Percentiles rank a stretch among this genome's conserved stretches.
phyloP scores from a whole-genome alignment of 2,888 invertebrate genomes.

The Seira sanloemensis region DNA sequence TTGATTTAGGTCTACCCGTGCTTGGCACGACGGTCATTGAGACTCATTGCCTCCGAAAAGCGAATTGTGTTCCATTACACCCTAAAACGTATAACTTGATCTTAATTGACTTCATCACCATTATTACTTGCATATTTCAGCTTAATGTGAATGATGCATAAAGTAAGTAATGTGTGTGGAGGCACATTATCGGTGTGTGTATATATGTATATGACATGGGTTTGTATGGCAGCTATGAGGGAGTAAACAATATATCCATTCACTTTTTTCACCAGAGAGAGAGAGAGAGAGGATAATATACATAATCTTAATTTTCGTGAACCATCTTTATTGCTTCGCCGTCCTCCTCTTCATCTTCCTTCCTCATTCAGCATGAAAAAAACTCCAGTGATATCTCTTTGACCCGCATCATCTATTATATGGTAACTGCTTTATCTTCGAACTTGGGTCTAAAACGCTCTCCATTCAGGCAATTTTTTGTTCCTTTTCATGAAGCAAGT shows the following conservation, averaged over 20 bases:
- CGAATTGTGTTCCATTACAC: constrained; percentile 25
- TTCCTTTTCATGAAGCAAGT: constrained; percentile 34
- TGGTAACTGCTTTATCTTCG: constrained; percentile 4
- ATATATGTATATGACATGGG: no score
- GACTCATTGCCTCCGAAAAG: not conserved
- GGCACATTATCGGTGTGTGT: not conserved
- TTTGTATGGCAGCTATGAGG: not conserved
- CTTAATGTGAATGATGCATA: not conserved
- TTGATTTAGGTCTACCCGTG: constrained; percentile 30
- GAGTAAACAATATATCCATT: not conserved
- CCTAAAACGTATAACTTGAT: constrained; percentile 37
- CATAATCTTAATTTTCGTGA: constrained; percentile 40
- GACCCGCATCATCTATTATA: constrained; percentile 50
- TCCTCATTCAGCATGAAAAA: not conserved
- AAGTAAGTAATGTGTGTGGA: not conserved
- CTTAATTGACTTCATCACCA: constrained; percentile 37
- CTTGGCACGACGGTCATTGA: constrained; percentile 24
- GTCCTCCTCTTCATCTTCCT: constrained; percentile 1
- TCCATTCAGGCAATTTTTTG: constrained; percentile 23
- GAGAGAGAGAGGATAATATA: constrained; percentile 5
- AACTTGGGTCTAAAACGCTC: constrained; percentile 17
- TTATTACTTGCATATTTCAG: not conserved
- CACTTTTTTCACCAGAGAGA: not conserved
- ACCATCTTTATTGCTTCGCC: constrained; percentile 20
- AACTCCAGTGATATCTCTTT: constrained; percentile 33